Percentiles rank a stretch among this genome's conserved stretches.
phyloP scores from a whole-genome alignment of 2,113 vertebrate species.

The Myrmecophaga tridactyla region DNA sequence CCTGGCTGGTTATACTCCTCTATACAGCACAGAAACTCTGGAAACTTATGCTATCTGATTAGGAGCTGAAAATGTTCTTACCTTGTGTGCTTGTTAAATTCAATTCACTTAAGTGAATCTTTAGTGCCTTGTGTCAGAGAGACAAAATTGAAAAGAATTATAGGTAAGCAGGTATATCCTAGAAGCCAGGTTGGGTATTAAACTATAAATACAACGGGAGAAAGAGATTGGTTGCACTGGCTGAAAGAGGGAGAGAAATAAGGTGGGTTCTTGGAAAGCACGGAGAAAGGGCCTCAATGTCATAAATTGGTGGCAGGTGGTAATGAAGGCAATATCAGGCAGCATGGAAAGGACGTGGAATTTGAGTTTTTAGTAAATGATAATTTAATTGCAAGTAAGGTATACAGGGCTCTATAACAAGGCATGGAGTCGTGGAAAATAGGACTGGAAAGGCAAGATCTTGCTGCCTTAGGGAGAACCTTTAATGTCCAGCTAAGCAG shows the following conservation, averaged over 20 bases:
- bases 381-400: background rate
- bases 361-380: background rate
- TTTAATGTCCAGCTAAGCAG: background rate
- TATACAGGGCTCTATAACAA: background rate
- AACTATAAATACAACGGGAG: background rate
- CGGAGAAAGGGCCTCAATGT: background rate
- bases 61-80: background rate
- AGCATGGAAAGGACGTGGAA: background rate
- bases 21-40: background rate
- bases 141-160: background rate
- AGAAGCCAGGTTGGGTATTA: background rate
- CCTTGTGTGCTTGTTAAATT: background rate
- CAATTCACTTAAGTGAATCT: background rate
- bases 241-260: background rate
- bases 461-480: background rate
- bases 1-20: background rate
- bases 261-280: background rate
- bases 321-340: background rate
- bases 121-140: background rate
- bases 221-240: background rate
- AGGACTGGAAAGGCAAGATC: background rate
- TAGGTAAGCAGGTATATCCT: background rate
- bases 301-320: background rate
- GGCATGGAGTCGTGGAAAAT: background rate
- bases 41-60: background rate